phyloP scores from a whole-genome alignment of 2,797 vertebrate species.

The Sciaenops ocellatus region DNA sequence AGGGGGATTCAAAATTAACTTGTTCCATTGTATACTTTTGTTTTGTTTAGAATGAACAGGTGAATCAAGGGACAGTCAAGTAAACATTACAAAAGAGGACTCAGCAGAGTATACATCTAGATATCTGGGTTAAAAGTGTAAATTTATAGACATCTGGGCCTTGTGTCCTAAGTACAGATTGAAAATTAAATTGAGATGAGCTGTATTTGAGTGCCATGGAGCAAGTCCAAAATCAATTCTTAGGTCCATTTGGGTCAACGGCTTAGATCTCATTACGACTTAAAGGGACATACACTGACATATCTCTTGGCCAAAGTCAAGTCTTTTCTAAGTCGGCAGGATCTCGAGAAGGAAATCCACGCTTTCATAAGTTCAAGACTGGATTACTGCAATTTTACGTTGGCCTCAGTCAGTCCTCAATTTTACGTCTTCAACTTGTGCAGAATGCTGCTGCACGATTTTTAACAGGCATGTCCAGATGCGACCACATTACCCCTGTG shows the following conservation, averaged over 20 bases:
- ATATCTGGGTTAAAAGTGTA: not conserved
- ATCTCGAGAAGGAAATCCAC: no score
- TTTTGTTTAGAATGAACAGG: not conserved
- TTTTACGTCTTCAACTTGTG: no score
- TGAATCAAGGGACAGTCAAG: not conserved
- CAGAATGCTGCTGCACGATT: no score
- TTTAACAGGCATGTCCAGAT: no score
- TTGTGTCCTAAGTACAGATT: not conserved
- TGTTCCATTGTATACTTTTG: constrained; percentile 3
- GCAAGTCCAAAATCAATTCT: not conserved
- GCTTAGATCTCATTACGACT: no score
- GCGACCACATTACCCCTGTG: no score
- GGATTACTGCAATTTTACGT: no score
- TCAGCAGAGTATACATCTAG: not conserved
- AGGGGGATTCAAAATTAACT: not conserved
- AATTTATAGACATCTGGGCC: not conserved
- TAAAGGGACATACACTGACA: no score
- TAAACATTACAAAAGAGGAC: not conserved
- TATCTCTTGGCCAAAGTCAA: no score
- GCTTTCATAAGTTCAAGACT: no score
- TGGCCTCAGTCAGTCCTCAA: no score
- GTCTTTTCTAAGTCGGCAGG: no score
- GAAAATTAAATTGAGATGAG: not conserved
- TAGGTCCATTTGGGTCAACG: not conserved
- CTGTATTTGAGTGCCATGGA: not conserved